These are phyloP conservation scores for Hybognathus amarus DNA, from an alignment of 2,797 vertebrate genomes.

Conservation along the genomic window DNA sequence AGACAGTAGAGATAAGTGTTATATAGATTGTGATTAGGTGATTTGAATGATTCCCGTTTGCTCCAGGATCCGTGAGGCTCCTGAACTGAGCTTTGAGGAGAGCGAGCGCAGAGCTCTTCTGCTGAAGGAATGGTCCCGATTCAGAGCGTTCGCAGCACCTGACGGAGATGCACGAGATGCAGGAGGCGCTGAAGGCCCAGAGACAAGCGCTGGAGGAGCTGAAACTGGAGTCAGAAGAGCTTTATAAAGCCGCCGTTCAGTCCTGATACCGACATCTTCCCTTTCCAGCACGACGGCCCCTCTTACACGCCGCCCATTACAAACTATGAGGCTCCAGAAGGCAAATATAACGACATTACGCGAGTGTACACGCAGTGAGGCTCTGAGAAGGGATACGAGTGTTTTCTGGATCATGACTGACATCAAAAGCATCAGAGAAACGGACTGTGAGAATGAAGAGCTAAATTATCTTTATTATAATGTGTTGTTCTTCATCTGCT, in stretches of 20 bases:
- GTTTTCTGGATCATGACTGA: background rate
- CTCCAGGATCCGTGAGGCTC: conserved; percentile 76
- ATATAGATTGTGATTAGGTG: background rate
- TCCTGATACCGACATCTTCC: conserved; percentile 83
- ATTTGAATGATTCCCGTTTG: background rate
- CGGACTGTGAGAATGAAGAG: background rate
- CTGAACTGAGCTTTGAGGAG: conserved; percentile 80
- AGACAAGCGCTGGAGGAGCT: conserved; percentile 87
- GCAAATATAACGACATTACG: conserved; percentile 87
- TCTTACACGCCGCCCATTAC: conserved; percentile 80
- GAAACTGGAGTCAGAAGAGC: conserved; percentile 82
- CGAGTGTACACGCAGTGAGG: conserved; percentile 86
- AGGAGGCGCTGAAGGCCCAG: conserved; percentile 82
- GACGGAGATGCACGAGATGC: conserved; percentile 78
- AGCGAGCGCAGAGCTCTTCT: conserved; percentile 85
- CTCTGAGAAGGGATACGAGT: background rate
- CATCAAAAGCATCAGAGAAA: background rate
- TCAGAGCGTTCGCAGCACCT: conserved; percentile 85
- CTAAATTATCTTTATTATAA: no score
- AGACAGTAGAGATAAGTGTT: background rate
- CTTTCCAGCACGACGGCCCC: conserved; percentile 85
- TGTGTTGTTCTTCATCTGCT: background rate
- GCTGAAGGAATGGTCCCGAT: conserved; percentile 86
- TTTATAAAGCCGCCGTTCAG: conserved; percentile 84
- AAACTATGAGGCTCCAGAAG: conserved; percentile 87